Conservation (phyloP, 2,888 invertebrate species). For the Thymelicus acteon region DNA sequence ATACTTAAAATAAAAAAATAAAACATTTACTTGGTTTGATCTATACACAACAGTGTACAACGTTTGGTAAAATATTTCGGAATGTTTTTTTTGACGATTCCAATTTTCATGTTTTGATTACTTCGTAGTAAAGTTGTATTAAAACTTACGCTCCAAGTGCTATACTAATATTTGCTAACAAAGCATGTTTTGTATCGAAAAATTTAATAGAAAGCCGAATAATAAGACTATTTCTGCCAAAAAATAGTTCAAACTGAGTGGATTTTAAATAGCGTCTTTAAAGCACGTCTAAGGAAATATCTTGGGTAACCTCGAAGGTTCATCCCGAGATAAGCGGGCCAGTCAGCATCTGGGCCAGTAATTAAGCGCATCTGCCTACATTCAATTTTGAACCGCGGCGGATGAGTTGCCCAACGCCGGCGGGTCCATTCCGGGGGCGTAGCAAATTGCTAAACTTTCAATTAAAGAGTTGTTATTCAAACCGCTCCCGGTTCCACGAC, state of each 20-base stretch:
- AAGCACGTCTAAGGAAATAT: conserved; percentile 54
- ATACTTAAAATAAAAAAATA: too few relatives aligned
- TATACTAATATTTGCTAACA: too few relatives aligned
- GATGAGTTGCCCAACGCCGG: conserved; percentile 78
- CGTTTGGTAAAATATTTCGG: too few relatives aligned
- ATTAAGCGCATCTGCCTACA: conserved; percentile 85
- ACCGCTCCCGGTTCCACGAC: conserved; percentile 73
- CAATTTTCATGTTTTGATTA: background rate
- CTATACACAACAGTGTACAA: too few relatives aligned
- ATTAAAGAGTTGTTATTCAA: conserved; percentile 85
- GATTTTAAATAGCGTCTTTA: conserved; percentile 33
- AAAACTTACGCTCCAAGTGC: too few relatives aligned
- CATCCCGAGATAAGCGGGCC: conserved; percentile 73
- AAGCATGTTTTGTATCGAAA: too few relatives aligned
- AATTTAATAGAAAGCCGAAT: too few relatives aligned
- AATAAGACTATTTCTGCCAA: background rate
- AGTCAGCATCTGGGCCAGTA: conserved; percentile 79
- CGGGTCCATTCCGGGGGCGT: conserved; percentile 82
- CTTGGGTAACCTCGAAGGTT: conserved; percentile 67
- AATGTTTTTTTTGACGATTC: too few relatives aligned
- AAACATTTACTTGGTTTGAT: too few relatives aligned
- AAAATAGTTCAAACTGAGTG: conserved; percentile 30
- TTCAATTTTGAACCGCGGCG: conserved; percentile 82
- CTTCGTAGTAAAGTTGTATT: background rate
- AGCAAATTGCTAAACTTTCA: conserved; percentile 85